Evolutionary conservation across 1,140 invertebrate genomes (phyloP).

Genomic region (Hirudo medicinalis): DNA sequence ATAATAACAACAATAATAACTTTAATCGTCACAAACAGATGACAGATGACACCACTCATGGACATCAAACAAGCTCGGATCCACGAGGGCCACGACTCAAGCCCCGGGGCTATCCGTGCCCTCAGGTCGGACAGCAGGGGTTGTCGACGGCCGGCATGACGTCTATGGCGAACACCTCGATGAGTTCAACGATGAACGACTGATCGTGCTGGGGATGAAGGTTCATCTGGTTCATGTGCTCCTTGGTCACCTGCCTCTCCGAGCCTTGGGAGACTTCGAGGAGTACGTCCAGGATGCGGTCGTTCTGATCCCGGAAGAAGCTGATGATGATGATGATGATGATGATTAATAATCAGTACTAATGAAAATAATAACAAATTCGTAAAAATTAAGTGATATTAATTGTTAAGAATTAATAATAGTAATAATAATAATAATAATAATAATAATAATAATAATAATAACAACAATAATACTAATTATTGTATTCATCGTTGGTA

Average conservation of each 20-base stretch:
- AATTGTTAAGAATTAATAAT: not conserved
- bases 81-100: too few species aligned
- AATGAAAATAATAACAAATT: too few species aligned
- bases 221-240: conserved; percentile 41
- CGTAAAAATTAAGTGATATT: too few species aligned
- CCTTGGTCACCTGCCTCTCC: conserved; percentile 38
- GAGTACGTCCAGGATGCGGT: conserved; percentile 38
- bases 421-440: not conserved
- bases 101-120: not conserved
- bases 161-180: conserved; percentile 43
- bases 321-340: conserved; percentile 28
- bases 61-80: too few species aligned
- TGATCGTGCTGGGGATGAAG: conserved; percentile 40
- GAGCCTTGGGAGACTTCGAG: conserved; percentile 38
- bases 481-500: too few species aligned
- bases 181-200: conserved; percentile 40
- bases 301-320: conserved; percentile 40
- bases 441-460: too few species aligned
- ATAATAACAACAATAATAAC: not conserved
- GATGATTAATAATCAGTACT: not conserved
- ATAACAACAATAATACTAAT: too few species aligned
- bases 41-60: too few species aligned
- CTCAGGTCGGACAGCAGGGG: conserved; percentile 37
- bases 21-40: too few species aligned
- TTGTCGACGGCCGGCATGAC: conserved; percentile 41